Percentiles rank a stretch among this genome's conserved stretches.
Evolutionary conservation across 2,113 vertebrate genomes (phyloP).

Genomic region (Aptenodytes forsteri): DNA sequence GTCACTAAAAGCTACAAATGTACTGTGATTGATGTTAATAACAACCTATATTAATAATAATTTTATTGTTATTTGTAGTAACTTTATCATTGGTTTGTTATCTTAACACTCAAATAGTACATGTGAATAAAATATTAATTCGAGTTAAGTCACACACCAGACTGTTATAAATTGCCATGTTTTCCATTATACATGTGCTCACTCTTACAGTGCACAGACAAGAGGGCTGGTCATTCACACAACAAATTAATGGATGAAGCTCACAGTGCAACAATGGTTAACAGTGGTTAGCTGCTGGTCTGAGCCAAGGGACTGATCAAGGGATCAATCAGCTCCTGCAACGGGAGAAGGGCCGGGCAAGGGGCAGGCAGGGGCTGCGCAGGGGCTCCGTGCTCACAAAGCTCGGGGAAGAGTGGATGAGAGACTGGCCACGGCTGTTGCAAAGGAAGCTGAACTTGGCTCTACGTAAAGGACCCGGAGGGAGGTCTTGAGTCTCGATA

Average conservation of each 20-base stretch:
- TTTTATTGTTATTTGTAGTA: neutral
- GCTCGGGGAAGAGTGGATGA: neutral
- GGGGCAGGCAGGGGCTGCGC: neutral
- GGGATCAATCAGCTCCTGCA: neutral
- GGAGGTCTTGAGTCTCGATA: neutral
- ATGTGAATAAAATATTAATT: neutral
- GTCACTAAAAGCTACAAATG: neutral
- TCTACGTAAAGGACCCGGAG: fast-evolving
- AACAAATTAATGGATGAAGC: neutral
- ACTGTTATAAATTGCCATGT: neutral
- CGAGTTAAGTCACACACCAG: neutral
- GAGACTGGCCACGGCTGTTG: too few relatives aligned
- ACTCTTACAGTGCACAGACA: neutral
- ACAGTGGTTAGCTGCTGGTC: neutral
- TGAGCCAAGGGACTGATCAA: neutral
- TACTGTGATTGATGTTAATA: neutral
- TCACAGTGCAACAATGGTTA: neutral
- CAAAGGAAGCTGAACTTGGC: neutral
- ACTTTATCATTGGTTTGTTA: neutral
- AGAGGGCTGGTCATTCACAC: neutral
- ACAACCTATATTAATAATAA: neutral
- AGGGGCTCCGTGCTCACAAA: neutral
- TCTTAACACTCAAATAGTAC: neutral
- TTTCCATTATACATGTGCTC: neutral
- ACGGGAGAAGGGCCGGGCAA: neutral